Base-by-base conservation (phyloP, 2,797 vertebrate genomes). In the Delichon dasypus region DNA sequence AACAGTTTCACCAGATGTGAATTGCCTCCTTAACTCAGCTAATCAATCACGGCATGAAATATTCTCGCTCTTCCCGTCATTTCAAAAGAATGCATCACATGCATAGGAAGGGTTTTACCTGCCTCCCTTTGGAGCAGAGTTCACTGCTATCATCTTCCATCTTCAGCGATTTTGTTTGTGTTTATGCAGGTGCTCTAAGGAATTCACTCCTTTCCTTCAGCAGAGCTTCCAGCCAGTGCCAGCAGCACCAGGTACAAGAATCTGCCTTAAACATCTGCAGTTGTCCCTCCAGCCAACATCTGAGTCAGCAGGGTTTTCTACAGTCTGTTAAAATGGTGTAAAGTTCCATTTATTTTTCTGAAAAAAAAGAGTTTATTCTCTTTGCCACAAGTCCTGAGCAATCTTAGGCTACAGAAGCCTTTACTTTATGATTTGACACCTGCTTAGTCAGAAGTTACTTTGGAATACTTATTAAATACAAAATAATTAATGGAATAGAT, bases 231-330 rank as follows among this genome's bases (percentile, higher is more conserved):
- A 80, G 32, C 25, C 64, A 53, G 64, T 93, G 89, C 87, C 87
- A 91, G 86, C 83, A 94, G 86, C 78, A 89, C 76, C 81, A 94
- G 76, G 73, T 86, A 75, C 27, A 55, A 90, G 42, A 51, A 44
- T 82, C 80, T 94, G 84, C 86, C 89, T 81, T 70, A 75, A 96
- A 94, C 88, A 89, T 79, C 95, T 95, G 94, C 93, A 92, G 82
- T 90, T 95, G 71, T 88, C 48, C 80, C 51, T 95, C 62, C 61
- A 94, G 92, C 90, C 94, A 96, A 29, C 72, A 51, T 57, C 90
- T 93, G 88, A 96, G 55, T 93, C 96, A 97, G 96, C 93, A 94
- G 62, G n/a, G 89, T 92, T 85, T 95, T 64, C 89, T 88, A 70
- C 62, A 64, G 47, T 66, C 66, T 84, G 26, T 73, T 71, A 72